Evolutionary conservation across 64 coral and sea anemone species (phyloP).

Genomic region (Porites lutea): DNA sequence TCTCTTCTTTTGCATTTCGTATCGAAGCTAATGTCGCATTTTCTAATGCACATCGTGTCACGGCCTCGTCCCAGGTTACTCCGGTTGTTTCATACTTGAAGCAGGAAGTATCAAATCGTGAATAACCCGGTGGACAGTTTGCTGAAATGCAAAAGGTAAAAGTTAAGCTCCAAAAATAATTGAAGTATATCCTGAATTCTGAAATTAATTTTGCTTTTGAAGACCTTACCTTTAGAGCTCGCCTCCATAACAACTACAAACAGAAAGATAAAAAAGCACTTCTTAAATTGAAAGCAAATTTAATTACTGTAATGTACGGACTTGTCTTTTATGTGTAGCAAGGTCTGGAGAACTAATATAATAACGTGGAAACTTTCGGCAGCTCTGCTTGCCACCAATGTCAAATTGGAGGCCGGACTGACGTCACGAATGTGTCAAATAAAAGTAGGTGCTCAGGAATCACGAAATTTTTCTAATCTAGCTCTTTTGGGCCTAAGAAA

Average conservation of each 20-base stretch:
- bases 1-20: conserved; percentile 76
- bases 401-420: no score
- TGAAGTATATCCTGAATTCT: no score
- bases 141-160: conserved; percentile 47
- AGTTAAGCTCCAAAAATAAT: no score
- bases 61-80: conserved; percentile 81
- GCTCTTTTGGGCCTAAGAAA: no score
- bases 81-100: conserved; percentile 76
- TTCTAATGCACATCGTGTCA: conserved; percentile 68
- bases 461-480: no score
- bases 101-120: conserved; percentile 78
- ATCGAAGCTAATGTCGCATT: conserved; percentile 84
- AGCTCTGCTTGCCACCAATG: no score
- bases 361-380: no score
- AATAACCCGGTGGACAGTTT: conserved; percentile 81
- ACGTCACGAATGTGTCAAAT: no score
- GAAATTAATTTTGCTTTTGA: not conserved
- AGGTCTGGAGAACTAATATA: no score
- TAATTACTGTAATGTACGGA: no score
- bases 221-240: conserved; percentile 74
- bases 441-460: no score
- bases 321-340: no score
- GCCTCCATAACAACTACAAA: conserved; percentile 83
- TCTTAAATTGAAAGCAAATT: not conserved
- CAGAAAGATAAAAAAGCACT: not conserved